Percentiles rank a stretch among this genome's conserved stretches.
Evolutionary conservation across 2,113 vertebrate genomes (phyloP).

Genomic region (Microcebus jonahi): DNA sequence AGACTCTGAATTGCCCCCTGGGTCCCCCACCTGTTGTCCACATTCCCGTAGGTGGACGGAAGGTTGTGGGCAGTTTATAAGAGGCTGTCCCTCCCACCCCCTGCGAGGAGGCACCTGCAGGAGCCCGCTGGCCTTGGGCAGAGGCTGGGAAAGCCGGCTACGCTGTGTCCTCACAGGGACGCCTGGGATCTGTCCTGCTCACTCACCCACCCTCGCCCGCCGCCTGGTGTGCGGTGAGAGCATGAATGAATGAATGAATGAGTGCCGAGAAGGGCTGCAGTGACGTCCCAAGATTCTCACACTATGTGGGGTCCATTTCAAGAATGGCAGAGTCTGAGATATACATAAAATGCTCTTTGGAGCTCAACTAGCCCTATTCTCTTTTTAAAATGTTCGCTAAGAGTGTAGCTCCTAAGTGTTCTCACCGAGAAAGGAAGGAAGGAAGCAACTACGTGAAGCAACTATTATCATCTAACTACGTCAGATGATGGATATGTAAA

Average conservation of each 20-base stretch:
- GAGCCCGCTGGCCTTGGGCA: accelerated
- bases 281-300: too few species aligned
- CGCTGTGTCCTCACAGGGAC: not conserved
- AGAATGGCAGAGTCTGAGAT: not conserved
- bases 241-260: too few species aligned
- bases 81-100: not conserved
- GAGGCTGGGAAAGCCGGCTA: not conserved
- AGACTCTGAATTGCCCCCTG: not conserved
- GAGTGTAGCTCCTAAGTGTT: not conserved
- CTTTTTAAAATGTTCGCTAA: not conserved
- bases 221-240: too few species aligned
- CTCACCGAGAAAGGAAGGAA: not conserved
- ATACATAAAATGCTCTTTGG: not conserved
- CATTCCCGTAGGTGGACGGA: not conserved
- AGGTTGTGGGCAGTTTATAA: not conserved
- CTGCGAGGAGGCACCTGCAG: not conserved
- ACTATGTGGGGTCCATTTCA: not conserved
- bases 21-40: not conserved
- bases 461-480: too few species aligned
- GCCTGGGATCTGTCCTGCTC: not conserved
- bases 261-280: too few species aligned
- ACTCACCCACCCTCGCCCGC: accelerated
- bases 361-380: not conserved
- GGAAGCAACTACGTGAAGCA: not conserved
- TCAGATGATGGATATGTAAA: not conserved